A percentile compares a stretch with the other conserved stretches of the same genome.
These are phyloP conservation scores for Montipora efflorescens DNA, from an alignment of 64 coral and sea anemone species.

Conservation along the genomic window DNA sequence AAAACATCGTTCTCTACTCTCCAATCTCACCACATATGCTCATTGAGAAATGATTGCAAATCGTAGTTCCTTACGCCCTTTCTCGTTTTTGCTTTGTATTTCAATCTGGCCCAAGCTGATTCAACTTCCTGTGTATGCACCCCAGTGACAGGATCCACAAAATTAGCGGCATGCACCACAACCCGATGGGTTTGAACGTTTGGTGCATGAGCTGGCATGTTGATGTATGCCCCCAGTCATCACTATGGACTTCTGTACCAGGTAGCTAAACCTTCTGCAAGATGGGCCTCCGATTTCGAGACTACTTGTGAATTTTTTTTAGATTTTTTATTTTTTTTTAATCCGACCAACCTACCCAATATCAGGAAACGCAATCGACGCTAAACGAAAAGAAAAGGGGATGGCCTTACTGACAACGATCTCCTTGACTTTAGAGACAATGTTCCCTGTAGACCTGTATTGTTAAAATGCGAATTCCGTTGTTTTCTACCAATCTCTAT, in stretches of 20 bases:
- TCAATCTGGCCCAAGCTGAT: conserved; percentile 22
- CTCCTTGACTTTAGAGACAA: neutral
- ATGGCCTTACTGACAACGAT: neutral
- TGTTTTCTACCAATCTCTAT: neutral
- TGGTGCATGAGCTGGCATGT: neutral
- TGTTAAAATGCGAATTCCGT: neutral
- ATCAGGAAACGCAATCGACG: too few species aligned
- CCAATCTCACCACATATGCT: conserved; percentile 20
- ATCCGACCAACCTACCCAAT: too few species aligned
- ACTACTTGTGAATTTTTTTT: too few species aligned
- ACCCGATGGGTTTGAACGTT: neutral
- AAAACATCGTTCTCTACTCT: conserved; percentile 1
- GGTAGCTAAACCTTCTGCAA: conserved; percentile 22
- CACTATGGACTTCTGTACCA: neutral
- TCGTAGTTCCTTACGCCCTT: conserved; percentile 9
- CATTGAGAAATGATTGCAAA: conserved; percentile 25
- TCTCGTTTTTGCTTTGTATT: conserved; percentile 23
- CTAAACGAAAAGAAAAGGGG: too few species aligned
- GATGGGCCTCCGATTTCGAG: neutral
- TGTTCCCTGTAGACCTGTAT: neutral
- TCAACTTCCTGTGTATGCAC: conserved; percentile 8
- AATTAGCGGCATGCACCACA: neutral
- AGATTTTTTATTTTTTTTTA: too few species aligned
- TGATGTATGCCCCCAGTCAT: neutral
- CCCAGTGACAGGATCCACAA: conserved; percentile 5